phyloP scores from a whole-genome alignment of 2,888 invertebrate genomes.

The Phytoseiulus persimilis region DNA sequence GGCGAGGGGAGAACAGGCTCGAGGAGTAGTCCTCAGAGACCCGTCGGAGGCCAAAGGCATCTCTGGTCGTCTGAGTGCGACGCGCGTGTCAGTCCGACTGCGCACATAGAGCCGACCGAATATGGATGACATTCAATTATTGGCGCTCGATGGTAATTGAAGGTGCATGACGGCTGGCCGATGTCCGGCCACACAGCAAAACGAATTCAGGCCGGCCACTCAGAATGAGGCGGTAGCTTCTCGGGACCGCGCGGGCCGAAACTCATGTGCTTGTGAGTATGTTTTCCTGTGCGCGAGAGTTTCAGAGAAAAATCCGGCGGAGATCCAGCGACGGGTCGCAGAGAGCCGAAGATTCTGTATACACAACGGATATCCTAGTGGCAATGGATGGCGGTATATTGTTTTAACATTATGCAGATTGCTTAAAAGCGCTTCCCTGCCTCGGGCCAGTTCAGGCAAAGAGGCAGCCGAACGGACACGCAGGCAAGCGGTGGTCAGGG shows the following conservation, averaged over 20 bases:
- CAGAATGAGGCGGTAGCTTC: neutral
- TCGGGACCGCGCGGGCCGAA: neutral
- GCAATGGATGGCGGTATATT: slow-evolving; percentile 15
- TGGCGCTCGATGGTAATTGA: neutral
- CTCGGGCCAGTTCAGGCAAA: neutral
- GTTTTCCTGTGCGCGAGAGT: neutral
- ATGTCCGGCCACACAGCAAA: neutral
- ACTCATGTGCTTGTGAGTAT: neutral
- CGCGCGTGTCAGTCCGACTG: neutral
- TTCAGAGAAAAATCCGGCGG: neutral
- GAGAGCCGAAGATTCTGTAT: neutral
- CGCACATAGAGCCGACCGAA: neutral
- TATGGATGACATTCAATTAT: neutral
- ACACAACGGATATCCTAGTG: slow-evolving; percentile 5
- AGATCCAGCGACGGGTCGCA: neutral
- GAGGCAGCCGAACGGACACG: neutral
- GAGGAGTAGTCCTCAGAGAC: neutral
- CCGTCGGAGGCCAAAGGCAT: neutral
- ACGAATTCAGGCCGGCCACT: neutral
- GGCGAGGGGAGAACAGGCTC: neutral
- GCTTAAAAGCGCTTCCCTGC: slow-evolving; percentile 34
- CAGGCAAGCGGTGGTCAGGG: neutral
- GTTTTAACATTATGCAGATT: slow-evolving; percentile 39
- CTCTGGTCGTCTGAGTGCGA: neutral
- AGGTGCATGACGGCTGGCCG: neutral